Conservation (phyloP, 2,113 vertebrate species). For the Mugil cephalus region DNA sequence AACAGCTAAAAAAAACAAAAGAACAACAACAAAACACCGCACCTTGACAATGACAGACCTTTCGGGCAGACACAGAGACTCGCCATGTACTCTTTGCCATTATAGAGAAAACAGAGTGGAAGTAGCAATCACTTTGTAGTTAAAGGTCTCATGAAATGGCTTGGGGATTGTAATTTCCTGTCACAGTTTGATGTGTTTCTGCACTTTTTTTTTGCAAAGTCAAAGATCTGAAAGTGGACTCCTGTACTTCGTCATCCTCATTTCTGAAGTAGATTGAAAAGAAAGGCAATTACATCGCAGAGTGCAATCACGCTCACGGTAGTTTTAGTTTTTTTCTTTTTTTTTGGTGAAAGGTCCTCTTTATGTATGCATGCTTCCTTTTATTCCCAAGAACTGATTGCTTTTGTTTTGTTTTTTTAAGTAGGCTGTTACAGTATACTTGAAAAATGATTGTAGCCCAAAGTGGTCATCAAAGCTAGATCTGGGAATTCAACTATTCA, state of each 20-base stretch:
- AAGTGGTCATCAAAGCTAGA: no score
- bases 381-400: no score
- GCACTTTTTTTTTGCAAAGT: neutral
- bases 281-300: no score
- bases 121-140: conserved; percentile 26
- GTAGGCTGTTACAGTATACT: no score
- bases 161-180: conserved; percentile 23
- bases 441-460: no score
- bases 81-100: neutral
- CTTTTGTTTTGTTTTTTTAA: no score
- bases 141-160: conserved; percentile 26
- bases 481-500: no score
- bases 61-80: neutral
- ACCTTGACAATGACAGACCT: conserved; percentile 2
- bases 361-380: neutral
- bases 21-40: no score
- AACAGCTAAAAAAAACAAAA: neutral
- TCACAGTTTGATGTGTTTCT: conserved; percentile 21
- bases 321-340: no score
- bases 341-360: neutral
- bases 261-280: neutral
- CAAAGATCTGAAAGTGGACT: conserved; percentile 8
- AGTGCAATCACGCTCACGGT: neutral
- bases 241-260: neutral
- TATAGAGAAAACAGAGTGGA: conserved; percentile 4